Base-by-base conservation (phyloP, 2,113 vertebrate species). In the Caracal caracal region DNA sequence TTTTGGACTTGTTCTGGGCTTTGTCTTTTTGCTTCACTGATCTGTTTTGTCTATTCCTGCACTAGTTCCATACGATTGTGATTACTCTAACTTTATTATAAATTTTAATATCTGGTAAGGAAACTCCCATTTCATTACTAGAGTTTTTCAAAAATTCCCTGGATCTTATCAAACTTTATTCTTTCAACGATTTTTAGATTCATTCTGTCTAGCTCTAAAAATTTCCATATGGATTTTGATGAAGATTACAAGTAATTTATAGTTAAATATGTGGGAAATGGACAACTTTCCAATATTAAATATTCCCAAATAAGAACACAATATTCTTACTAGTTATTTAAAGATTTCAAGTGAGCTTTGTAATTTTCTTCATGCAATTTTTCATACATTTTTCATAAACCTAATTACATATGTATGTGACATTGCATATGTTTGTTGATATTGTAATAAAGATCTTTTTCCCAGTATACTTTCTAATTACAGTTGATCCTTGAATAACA, bases 121-220 rank as follows among this genome's bases (percentile, higher is more conserved):
- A 94, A 94, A 97, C 89, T 85, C 73, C 56, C 73, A 95, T 94
- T 94, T 96, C 51, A 96, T 91, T 89, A 88, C 16, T 79, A 59
- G 56, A 59, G 56, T 76, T 90, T 93, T 95, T 73, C 76, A 94
- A 96, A 92, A 82, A 26, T 56, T 78, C 56, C 35, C 73, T 94
- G 83, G 35, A 76, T 89, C 63, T 43, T 89, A 75, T 94, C 89
- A 94, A 94, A 95, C 61, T 80, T 93, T 93, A 93, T 94, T 84
- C 49, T 92, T 80, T 86, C 16, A 16, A 28, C 92, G 35, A 86
- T 83, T 94, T 90, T 68, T 82, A 90, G 68, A 96, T 63, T 95
- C 49, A 53, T 85, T 78, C 96, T 94, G 40, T 43, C 71, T 96
- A 10, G 17, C 81, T 93, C 61, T 96, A 53, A 96, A 96, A 76